Evolutionary conservation across 2,888 invertebrate species (phyloP), one percentile per base, ranked within the genome.

Genomic region (Quadroppia sp.): DNA sequence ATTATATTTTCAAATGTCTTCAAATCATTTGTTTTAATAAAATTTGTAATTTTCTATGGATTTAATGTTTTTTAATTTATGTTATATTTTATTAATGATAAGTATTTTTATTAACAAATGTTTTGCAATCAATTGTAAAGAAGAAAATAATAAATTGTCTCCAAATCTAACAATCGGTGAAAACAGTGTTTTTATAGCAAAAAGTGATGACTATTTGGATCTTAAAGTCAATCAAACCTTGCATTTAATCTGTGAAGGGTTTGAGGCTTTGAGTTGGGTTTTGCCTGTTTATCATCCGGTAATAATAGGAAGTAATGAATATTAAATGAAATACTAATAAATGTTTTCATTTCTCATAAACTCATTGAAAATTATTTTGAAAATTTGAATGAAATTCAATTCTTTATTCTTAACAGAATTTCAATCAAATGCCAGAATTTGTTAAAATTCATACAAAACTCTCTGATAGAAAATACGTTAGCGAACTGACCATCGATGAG

Each of bases 401-500:
- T 53, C 20, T 13, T 9, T 25, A 53, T 25, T 25, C 17, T 53
- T 23, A 13, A 53, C 17, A 53, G 53, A 9, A 53, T 25, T 53
- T 53, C 23, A 13, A 53, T 17, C 17, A 53, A 53, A 4, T 53
- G 6, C 59, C 59, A 28, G 59, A 59, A 17, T 30, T 30, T 17
- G 30, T 59, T 17, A 59, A 30, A 59, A 69, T 73, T 53, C 59
- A 74, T 40, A 64, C 20, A 3, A 69, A 53, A 20, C 42, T 75
- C 40, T n/a, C 67, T 56, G 53, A 61, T 72, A 75, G 77, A 59
- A 75, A 71, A 32, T 76, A 75, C 36, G 70, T 74, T 9, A 77
- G 78, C 9, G 70, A 75, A 3, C 67, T 80, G n/a, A 61, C 36
- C n/a, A 71, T 79, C 3, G 20, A 28, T 11, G 45, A 76, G 9